Evolutionary conservation across 2,797 vertebrate genomes (phyloP), one percentile per base, ranked within the genome.

Genomic region (Mormyrops boulengeri): DNA sequence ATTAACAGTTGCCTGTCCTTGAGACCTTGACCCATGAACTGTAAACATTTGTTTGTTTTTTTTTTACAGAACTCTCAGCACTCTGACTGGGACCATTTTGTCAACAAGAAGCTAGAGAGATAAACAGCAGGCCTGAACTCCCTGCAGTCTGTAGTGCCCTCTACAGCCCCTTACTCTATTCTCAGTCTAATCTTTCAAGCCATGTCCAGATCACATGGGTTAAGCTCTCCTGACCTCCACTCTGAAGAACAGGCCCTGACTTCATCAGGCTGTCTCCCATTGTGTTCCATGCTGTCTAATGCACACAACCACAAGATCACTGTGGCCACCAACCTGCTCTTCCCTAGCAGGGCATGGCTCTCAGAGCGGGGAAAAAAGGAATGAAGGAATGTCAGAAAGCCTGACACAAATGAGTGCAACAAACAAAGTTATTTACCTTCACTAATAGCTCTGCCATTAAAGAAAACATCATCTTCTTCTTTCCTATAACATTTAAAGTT

Each of bases 21-120:
- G 96, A 97, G 97, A 98, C 97, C 98, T 98, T 99, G 98, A 99
- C 97, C 97, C 95, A 95, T 93, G 91, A 93, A 95, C 97, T 98
- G 97, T 98, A 98, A 98, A 98, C 97, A 98, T 93, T 30, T 30
- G 94, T 97, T 97, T 88, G 97, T 95, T 95, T 94, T 94, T 97
- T 97, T 77, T 97, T 95, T 95, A 94, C 94, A 94, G 95, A 93
- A 92, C 93, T 94, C 95, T 97, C 97, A 97, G 97, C 97, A 97
- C 95, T 90, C 93, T 96, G 97, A 97, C 96, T 96, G 94, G 55
- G 96, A 95, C 95, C 96, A 97, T 97, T 98, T 96, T 97, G 95
- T 98, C 96, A 97, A 97, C 97, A 97, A 96, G 95, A 97, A 95
- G 96, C 97, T 96, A 95, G 96, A 94, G 95, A 97, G 97, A 98